A percentile compares a stretch with the other conserved stretches of the same genome.
These are phyloP conservation scores for Lates japonicus DNA, from an alignment of 2,797 vertebrate genomes.

Conservation along the genomic window DNA sequence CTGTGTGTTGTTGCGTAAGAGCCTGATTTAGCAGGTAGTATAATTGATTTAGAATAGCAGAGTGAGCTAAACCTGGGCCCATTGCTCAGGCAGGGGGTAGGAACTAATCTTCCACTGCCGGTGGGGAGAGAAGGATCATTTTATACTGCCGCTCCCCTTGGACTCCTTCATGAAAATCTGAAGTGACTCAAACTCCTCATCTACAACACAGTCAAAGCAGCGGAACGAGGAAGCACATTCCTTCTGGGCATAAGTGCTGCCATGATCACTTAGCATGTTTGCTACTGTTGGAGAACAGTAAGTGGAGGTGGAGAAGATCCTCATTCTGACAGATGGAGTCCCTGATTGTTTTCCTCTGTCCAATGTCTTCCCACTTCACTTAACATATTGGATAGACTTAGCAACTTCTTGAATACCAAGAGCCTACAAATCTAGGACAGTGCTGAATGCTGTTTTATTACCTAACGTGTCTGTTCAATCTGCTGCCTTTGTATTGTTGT, in stretches of 20 bases:
- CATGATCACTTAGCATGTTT: conserved; percentile 61
- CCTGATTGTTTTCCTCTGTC: conserved; percentile 53
- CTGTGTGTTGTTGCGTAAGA: conserved; percentile 53
- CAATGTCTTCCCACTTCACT: conserved; percentile 9
- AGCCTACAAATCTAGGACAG: conserved; percentile 5
- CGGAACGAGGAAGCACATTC: conserved; percentile 49
- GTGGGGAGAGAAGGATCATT: conserved; percentile 59
- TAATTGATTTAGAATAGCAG: conserved; percentile 52
- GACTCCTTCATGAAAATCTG: conserved; percentile 57
- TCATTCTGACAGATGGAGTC: conserved; percentile 47
- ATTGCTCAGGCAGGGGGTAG: conserved; percentile 57
- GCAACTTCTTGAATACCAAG: not conserved
- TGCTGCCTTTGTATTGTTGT: not conserved
- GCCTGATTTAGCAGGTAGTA: conserved; percentile 24
- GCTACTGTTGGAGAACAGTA: conserved; percentile 52
- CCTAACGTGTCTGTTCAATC: not conserved
- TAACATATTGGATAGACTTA: conserved; percentile 4
- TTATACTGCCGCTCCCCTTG: conserved; percentile 46
- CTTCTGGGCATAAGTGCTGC: conserved; percentile 60
- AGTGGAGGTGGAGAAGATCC: conserved; percentile 36
- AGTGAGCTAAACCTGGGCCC: conserved; percentile 62
- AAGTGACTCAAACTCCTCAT: conserved; percentile 61
- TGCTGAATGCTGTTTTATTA: not conserved
- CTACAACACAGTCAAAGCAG: conserved; percentile 59
- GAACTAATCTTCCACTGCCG: conserved; percentile 63